Evolutionary conservation across 2,888 invertebrate genomes (phyloP), one percentile per base, ranked within the genome.

Genomic region (Ctena decussata): DNA sequence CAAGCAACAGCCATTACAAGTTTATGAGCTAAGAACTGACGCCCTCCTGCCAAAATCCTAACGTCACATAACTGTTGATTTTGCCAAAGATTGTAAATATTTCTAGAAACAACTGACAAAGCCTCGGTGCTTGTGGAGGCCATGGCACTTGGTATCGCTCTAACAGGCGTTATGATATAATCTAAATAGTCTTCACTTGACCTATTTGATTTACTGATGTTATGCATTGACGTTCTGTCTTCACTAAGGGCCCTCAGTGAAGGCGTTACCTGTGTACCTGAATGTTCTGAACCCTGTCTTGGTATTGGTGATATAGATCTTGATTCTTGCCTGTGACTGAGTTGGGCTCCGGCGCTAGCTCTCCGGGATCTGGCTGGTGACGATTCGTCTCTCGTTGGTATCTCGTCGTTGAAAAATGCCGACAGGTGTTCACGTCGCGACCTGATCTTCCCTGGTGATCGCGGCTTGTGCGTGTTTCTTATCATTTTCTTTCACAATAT

Each of bases 1-100:
- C 94, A 93, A 81, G 89, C 85, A 0, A 93, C 93, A 0, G 93
- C 94, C 30, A 94, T 77, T 1, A 93, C 93, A 30, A 94, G 84
- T 46, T 90, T 92, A 84, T 94, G 94, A 12, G 90, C 92, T 15
- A 85, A 81, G 65, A 91, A 87, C 21, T 85, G 86, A 21, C 88
- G 82, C 0, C 86, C 87, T 1, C 80, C 84, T 1, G 88, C 87
- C 21, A 80, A 84, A 18, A 92, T 77, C 0, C 86, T 76, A 0
- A 92, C 89, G 71, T 93, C 93, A 82, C 93, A 93, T 53, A 93
- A 81, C 27, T 87, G 85, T 44, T 85, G 82, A 18, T 80, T 86
- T 70, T 88, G 80, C 93, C 92, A 92, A 32, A 92, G 80, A 73
- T 90, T 82, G 71, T 83, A 89, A 27, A 93, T 80, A 79, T 89